Conservation (phyloP, 2,888 invertebrate species). For the Melieria picta region DNA sequence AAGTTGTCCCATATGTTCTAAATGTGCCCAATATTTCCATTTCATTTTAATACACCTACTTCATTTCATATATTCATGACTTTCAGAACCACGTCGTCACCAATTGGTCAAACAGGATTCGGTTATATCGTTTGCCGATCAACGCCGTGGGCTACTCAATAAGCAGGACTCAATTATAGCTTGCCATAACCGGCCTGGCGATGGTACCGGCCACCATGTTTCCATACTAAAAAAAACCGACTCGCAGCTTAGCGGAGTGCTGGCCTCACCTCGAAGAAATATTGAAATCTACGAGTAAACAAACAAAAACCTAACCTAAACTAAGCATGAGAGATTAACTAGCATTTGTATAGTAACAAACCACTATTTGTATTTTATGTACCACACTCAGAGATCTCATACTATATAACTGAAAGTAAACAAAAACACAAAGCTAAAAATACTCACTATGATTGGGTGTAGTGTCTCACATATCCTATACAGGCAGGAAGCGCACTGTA, state of each 20-base stretch:
- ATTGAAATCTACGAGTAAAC: conserved; percentile 64
- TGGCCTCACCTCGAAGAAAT: conserved; percentile 62
- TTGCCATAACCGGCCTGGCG: conserved; percentile 61
- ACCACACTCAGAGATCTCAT: conserved; percentile 1
- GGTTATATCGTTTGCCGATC: conserved; percentile 66
- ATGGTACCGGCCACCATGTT: conserved; percentile 62
- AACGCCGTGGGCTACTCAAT: conserved; percentile 61
- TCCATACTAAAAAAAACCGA: conserved; percentile 66
- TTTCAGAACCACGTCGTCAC: conserved; percentile 61
- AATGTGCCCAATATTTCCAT: no score
- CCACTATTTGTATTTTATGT: neutral
- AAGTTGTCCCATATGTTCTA: conserved; percentile 24
- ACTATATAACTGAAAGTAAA: conserved; percentile 3
- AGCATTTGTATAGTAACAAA: neutral
- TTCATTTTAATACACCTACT: no score
- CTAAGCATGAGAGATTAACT: neutral
- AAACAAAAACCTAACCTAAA: neutral
- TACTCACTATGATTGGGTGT: neutral
- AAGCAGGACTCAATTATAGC: conserved; percentile 66
- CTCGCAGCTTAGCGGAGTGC: conserved; percentile 59
- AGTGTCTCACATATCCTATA: conserved; percentile 36
- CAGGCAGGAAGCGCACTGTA: neutral
- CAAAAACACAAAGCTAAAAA: conserved; percentile 2
- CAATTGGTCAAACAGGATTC: conserved; percentile 66
- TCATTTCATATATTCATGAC: neutral